These are phyloP conservation scores for Sycophaga agraensis DNA, from an alignment of 1,140 invertebrate species.

Conservation along the genomic window DNA sequence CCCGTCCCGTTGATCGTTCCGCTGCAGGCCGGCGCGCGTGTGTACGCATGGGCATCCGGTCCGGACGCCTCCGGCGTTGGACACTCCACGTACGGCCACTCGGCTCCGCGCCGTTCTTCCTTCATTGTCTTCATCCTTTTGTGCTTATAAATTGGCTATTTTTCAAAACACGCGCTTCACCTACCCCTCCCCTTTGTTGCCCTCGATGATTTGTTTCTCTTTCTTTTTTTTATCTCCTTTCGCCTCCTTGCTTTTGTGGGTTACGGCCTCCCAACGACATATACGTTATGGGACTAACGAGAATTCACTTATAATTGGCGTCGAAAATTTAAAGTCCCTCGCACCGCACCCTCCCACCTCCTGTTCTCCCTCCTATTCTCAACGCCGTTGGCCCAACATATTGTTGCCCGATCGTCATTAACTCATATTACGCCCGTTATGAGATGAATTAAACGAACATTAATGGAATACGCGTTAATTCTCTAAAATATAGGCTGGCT, in stretches of 20 bases:
- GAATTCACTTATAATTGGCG: too few relatives aligned
- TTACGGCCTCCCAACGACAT: not conserved
- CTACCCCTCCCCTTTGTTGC: not conserved
- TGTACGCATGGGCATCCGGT: not conserved
- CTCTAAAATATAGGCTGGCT: too few relatives aligned
- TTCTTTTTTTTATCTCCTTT: not conserved
- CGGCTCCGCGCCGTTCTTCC: not conserved
- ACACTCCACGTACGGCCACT: not conserved
- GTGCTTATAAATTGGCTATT: conserved; percentile 23
- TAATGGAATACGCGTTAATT: too few relatives aligned
- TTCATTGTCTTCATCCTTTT: conserved; percentile 1
- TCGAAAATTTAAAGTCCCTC: too few relatives aligned
- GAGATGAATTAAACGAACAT: too few relatives aligned
- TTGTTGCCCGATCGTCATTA: too few relatives aligned
- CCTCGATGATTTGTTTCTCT: not conserved
- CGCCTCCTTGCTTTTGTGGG: too few relatives aligned
- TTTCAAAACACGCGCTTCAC: conserved; percentile 6
- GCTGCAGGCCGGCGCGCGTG: too few relatives aligned
- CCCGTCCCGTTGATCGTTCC: not conserved
- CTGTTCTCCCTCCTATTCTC: too few relatives aligned
- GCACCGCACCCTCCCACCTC: too few relatives aligned
- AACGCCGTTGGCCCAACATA: too few relatives aligned
- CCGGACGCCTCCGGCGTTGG: conserved; percentile 12
- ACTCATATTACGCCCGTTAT: too few relatives aligned
- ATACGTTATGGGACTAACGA: conserved; percentile 6